Evolutionary conservation across 1,140 invertebrate genomes (phyloP).

Genomic region (Helicoverpa zea): DNA sequence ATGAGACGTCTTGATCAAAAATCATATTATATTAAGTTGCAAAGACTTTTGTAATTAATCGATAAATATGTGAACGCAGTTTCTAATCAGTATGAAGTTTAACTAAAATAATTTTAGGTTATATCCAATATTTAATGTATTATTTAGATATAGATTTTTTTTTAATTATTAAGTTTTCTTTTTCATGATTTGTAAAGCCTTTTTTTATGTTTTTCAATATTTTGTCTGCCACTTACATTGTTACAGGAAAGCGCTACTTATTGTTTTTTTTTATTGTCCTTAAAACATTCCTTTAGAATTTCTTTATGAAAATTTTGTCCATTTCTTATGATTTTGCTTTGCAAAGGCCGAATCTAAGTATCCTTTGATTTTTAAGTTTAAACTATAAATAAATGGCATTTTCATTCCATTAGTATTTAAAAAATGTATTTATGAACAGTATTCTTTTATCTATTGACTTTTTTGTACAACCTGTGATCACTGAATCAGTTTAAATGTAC

Average conservation of each 20-base stretch:
- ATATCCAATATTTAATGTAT: conserved; percentile 49
- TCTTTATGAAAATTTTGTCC: not conserved
- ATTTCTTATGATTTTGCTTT: not conserved
- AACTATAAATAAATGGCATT: not conserved
- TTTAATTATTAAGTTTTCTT: conserved; percentile 43
- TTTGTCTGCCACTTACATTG: conserved; percentile 29
- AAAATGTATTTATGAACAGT: conserved; percentile 33
- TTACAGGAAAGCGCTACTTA: not conserved
- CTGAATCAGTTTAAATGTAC: conserved; percentile 23
- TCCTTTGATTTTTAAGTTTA: not conserved
- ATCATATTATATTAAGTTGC: conserved; percentile 38
- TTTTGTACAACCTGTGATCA: conserved; percentile 29
- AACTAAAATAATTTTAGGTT: conserved; percentile 36
- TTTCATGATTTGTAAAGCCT: conserved; percentile 42
- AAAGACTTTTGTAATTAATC: conserved; percentile 41
- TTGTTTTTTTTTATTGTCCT: conserved; percentile 23
- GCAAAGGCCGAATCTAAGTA: conserved; percentile 5
- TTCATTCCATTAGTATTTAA: conserved; percentile 32
- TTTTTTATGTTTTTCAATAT: conserved; percentile 37
- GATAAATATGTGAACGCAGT: conserved; percentile 9
- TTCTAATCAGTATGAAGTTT: conserved; percentile 6
- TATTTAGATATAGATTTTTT: conserved; percentile 49
- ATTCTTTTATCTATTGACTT: conserved; percentile 41
- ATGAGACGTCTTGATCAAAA: conserved; percentile 34
- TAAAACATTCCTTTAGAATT: conserved; percentile 17